Evolutionary conservation across 1,140 invertebrate genomes (phyloP), one percentile per base, ranked within the genome.

Genomic region (Melitaea cinxia): DNA sequence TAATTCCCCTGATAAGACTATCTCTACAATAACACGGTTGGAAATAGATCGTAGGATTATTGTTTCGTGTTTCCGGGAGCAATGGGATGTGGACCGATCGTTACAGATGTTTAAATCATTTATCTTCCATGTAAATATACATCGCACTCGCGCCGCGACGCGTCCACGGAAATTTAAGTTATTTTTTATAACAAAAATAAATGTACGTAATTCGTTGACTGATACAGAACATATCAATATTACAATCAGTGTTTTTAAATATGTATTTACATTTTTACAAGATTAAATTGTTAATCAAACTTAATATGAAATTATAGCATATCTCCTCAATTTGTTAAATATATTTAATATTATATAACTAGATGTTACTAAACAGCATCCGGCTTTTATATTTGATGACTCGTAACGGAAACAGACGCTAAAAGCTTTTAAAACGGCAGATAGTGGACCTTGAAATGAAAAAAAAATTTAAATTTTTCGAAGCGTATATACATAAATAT

Each of bases 341-440:
- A 33, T 53, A 53, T 30, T 30, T 10, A 53, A 53, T 14, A 33
- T 53, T 53, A 24, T 53, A 53, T 53, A 9, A 19, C 2, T 7
- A 30, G 24, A 53, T 53, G 15, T 33, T 26, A 28, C 30, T 28
- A 53, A 53, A 14, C 35, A 42, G 19, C 35, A 57, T 57, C 35
- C 37, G 52, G 15, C 28, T 28, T n/a, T 50, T 23, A 50, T 53
- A 33, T 28, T 17, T 28, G 50, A 30, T 53, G 12, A 53, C 14
- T 53, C 24, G 1, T 17, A 53, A 53, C 50, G 28, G 50, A 17
- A 53, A 33, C 30, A 53, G 28, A 5, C 30, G 49, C 26, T 53
- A 53, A 53, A 53, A 53, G 24, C 24, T 53, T 53, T 53, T 30
- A 19, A 42, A 9, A 33, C 10, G 5, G 10, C 23, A 14, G 49